These are phyloP conservation scores for Coremacera marginata DNA, from an alignment of 2,888 invertebrate genomes.

Conservation along the genomic window DNA sequence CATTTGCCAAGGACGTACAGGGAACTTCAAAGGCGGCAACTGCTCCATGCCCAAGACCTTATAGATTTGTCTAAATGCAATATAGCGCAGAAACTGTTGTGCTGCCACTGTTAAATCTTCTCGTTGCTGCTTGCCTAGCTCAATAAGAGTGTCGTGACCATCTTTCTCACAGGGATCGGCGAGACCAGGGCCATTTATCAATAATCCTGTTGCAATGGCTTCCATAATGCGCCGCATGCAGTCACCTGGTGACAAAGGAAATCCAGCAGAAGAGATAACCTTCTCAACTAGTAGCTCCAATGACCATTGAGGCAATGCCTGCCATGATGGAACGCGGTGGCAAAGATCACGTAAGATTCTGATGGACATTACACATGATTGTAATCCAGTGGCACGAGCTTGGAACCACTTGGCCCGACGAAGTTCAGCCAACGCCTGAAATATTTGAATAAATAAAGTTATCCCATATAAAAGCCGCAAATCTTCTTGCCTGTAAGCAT, in stretches of 20 bases:
- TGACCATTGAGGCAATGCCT: constrained; percentile 93
- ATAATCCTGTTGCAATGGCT: constrained; percentile 91
- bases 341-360: constrained; percentile 96
- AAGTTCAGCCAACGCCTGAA: constrained; percentile 97
- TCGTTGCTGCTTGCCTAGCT: constrained; percentile 88
- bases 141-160: constrained; percentile 87
- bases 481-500: constrained; percentile 77
- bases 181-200: constrained; percentile 92
- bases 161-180: constrained; percentile 99
- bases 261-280: constrained; percentile 89
- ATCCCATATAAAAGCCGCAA: no score
- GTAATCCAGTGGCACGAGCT: constrained; percentile 96
- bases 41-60: constrained; percentile 96
- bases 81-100: constrained; percentile 92
- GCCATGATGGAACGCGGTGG: constrained; percentile 94
- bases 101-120: constrained; percentile 97
- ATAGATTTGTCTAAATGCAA: constrained; percentile 97
- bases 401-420: constrained; percentile 99
- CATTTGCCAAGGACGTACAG: constrained; percentile 78
- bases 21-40: constrained; percentile 83
- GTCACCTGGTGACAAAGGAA: constrained; percentile 91
- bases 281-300: constrained; percentile 96
- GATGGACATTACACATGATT: constrained; percentile 97
- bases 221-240: constrained; percentile 95
- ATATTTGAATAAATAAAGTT: neutral